phyloP scores from a whole-genome alignment of 1,140 invertebrate genomes.

The Melanaphis sacchari region DNA sequence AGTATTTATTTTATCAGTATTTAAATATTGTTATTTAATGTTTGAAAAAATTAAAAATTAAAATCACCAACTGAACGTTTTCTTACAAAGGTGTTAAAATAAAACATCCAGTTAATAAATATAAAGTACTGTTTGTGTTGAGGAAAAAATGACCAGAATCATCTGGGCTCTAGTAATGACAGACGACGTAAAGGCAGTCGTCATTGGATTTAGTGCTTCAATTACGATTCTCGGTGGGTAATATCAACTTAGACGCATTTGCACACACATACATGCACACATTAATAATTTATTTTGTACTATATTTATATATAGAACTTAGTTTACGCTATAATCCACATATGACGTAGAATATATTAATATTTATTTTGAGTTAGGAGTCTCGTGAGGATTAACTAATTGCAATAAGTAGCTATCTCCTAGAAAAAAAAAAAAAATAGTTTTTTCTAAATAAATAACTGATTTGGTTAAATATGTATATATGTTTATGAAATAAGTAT shows the following conservation, averaged over 20 bases:
- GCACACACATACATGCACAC: not conserved
- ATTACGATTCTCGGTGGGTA: not conserved
- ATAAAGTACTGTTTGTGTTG: not conserved
- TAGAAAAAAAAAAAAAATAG: not conserved
- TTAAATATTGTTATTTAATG: not conserved
- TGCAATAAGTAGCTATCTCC: not conserved
- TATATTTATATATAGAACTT: not conserved
- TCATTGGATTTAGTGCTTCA: not conserved
- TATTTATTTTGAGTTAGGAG: not conserved
- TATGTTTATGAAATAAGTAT: not conserved
- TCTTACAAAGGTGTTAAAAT: not conserved
- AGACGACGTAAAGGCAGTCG: not conserved
- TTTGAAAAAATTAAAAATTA: not conserved
- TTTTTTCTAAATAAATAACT: not conserved
- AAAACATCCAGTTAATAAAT: not conserved
- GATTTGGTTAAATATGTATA: not conserved
- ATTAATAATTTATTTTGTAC: not conserved
- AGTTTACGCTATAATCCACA: not conserved
- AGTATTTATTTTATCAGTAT: not conserved
- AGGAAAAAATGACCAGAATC: not conserved
- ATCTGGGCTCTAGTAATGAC: not conserved
- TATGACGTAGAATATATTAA: not conserved
- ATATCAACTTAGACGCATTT: not conserved
- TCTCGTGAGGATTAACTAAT: not conserved
- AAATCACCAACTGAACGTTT: not conserved